Conservation (phyloP, 2,797 vertebrate genomes). For the Psittacula derbiana region DNA sequence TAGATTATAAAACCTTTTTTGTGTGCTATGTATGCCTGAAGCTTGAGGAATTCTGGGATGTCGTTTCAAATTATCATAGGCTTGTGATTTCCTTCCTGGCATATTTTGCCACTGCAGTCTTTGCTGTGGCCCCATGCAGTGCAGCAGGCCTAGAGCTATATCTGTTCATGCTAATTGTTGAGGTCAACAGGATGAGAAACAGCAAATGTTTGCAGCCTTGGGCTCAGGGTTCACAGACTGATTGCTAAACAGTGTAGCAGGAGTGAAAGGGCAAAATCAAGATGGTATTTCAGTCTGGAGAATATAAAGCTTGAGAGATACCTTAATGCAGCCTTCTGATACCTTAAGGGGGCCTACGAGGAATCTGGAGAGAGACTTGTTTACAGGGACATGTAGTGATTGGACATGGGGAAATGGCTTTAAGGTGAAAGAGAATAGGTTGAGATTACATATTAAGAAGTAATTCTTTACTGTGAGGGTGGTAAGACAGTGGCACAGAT, state of each 20-base stretch:
- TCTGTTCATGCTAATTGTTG: accelerated
- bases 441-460: neutral
- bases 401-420: neutral
- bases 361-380: neutral
- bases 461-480: neutral
- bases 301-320: neutral
- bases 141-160: neutral
- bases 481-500: neutral
- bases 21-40: neutral
- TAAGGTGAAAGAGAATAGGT: neutral
- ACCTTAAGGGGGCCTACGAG: neutral
- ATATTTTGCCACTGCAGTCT: neutral
- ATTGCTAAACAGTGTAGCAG: neutral
- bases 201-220: neutral
- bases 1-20: neutral
- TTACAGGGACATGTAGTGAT: neutral
- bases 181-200: neutral
- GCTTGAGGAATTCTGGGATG: neutral
- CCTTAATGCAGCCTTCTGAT: neutral
- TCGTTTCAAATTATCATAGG: neutral
- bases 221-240: neutral
- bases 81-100: neutral
- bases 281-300: neutral
- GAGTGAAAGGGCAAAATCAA: neutral
- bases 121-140: neutral